These are phyloP conservation scores for Chloroclysta siterata DNA, from an alignment of 2,888 invertebrate genomes.

Conservation along the genomic window DNA sequence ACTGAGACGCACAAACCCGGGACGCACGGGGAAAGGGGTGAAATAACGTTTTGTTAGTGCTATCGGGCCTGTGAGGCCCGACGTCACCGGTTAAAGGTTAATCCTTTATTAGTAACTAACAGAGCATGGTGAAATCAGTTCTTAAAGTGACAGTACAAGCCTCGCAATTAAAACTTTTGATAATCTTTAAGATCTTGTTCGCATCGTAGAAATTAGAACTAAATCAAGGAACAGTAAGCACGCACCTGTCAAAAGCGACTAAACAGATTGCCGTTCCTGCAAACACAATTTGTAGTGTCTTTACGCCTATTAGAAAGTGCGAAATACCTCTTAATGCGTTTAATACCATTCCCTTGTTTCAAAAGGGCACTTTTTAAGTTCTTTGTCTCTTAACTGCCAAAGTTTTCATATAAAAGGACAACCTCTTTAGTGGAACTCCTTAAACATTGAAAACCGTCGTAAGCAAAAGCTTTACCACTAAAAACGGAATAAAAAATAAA, in stretches of 20 bases:
- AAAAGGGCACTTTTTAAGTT: conserved; percentile 60
- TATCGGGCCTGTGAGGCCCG: too few species aligned
- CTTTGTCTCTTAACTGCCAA: conserved; percentile 60
- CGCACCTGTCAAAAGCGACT: neutral
- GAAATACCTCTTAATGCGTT: conserved; percentile 45
- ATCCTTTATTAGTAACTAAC: too few species aligned
- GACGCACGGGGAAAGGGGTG: too few species aligned
- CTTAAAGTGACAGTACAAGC: too few species aligned
- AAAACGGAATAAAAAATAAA: neutral
- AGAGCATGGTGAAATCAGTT: too few species aligned
- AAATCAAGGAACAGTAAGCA: too few species aligned
- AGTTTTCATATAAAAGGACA: conserved; percentile 68
- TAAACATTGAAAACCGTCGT: conserved; percentile 37
- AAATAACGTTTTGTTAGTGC: too few species aligned
- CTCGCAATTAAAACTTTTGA: too few species aligned
- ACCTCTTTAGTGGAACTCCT: conserved; percentile 58
- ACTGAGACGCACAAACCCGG: too few species aligned
- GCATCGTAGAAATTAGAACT: too few species aligned
- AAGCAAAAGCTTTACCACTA: neutral
- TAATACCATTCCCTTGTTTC: conserved; percentile 58
- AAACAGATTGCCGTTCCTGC: neutral
- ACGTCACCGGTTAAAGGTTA: too few species aligned
- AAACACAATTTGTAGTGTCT: conserved; percentile 22
- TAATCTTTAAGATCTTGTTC: too few species aligned
- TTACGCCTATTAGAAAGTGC: conserved; percentile 40